These are phyloP conservation scores for Saccostrea glomerata DNA, from an alignment of 1,140 invertebrate genomes.

Conservation along the genomic window DNA sequence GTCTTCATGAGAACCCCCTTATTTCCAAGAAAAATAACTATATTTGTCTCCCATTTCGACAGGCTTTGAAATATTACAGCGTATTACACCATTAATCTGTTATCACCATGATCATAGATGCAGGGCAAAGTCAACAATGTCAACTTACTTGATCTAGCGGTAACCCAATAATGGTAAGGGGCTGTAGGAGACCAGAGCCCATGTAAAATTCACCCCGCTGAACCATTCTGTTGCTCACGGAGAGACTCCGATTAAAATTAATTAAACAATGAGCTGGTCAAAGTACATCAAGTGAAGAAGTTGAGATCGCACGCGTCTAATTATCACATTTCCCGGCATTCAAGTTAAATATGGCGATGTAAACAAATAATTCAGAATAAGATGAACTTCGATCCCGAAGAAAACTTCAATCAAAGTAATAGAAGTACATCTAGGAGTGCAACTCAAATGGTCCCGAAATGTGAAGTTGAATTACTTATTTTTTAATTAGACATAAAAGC, in stretches of 20 bases:
- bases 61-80: too few relatives aligned
- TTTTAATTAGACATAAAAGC: too few relatives aligned
- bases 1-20: too few relatives aligned
- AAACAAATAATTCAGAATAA: conserved; percentile 10
- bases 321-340: conserved; percentile 21
- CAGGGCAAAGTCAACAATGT: background rate
- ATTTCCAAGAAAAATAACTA: too few relatives aligned
- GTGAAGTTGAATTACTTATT: too few relatives aligned
- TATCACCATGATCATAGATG: too few relatives aligned
- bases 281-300: background rate
- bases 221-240: background rate
- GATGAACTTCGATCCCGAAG: background rate
- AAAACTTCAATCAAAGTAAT: too few relatives aligned
- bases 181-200: conserved; percentile 62
- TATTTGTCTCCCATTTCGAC: too few relatives aligned
- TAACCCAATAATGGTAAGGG: conserved; percentile 56
- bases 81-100: too few relatives aligned
- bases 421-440: too few relatives aligned
- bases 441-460: too few relatives aligned
- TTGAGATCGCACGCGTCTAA: background rate
- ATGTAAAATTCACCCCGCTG: conserved; percentile 58
- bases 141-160: conserved; percentile 64
- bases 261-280: background rate
- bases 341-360: conserved; percentile 14
- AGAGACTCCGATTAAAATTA: background rate